These are phyloP conservation scores for Xiphophorus maculatus DNA, from an alignment of 2,113 vertebrate species.

Conservation along the genomic window DNA sequence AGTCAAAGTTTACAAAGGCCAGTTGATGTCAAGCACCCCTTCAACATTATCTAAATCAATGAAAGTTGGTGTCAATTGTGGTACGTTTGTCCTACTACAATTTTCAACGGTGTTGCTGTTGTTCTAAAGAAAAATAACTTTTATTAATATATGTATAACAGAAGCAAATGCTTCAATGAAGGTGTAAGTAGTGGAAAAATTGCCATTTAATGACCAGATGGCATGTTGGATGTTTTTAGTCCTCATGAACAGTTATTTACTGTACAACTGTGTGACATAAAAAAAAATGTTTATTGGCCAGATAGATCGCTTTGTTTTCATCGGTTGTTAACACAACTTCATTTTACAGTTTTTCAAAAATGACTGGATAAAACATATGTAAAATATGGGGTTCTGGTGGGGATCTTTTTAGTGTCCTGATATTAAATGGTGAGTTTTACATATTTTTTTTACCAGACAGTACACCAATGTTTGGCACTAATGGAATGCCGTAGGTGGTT, in stretches of 20 bases:
- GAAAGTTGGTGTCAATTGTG: background rate
- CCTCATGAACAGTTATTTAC: too few species aligned
- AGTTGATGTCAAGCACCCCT: background rate
- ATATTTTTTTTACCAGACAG: background rate
- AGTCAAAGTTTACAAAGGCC: background rate
- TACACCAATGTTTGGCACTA: background rate
- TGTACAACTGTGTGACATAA: too few species aligned
- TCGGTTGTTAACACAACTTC: too few species aligned
- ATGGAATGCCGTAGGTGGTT: slow-evolving; percentile 2
- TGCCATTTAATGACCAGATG: background rate
- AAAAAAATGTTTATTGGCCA: too few species aligned
- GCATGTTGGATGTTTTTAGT: too few species aligned
- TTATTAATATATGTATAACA: background rate
- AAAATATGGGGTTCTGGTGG: background rate
- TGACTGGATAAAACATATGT: background rate
- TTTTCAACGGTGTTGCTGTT: background rate
- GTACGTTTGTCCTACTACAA: background rate
- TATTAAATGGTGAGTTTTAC: background rate
- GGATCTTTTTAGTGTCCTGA: background rate
- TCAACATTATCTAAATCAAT: background rate
- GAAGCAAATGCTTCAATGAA: background rate
- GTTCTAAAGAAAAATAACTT: background rate
- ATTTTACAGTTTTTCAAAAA: too few species aligned
- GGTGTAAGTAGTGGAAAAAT: background rate
- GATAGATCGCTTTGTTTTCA: too few species aligned